phyloP scores from a whole-genome alignment of 2,888 invertebrate species.

The Platycheirus albimanus region DNA sequence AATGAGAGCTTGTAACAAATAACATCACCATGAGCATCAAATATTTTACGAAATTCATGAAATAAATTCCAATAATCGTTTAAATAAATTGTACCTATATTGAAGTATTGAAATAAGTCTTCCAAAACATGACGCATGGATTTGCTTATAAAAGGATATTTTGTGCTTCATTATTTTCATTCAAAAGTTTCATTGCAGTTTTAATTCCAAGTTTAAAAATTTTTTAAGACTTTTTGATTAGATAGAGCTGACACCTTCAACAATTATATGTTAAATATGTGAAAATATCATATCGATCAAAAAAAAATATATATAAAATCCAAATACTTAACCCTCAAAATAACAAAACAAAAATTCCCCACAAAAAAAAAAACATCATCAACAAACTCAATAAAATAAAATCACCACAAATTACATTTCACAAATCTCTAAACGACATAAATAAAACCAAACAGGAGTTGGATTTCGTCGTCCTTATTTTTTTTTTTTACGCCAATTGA shows the following conservation, averaged over 20 bases:
- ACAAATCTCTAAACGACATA: conserved; percentile 50
- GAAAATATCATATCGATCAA: too few relatives aligned
- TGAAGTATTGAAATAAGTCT: conserved; percentile 2
- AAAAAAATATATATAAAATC: neutral
- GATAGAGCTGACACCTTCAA: too few relatives aligned
- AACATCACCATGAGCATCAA: conserved; percentile 49
- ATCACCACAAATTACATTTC: conserved; percentile 71
- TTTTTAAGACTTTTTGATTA: too few relatives aligned
- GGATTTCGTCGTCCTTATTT: neutral
- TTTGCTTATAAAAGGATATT: too few relatives aligned
- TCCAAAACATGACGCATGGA: neutral
- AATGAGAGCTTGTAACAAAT: neutral
- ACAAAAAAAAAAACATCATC: neutral
- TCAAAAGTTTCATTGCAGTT: too few relatives aligned
- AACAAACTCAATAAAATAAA: conserved; percentile 60
- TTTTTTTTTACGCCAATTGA: neutral
- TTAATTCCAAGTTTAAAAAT: too few relatives aligned
- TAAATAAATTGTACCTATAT: conserved; percentile 36
- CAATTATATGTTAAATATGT: too few relatives aligned
- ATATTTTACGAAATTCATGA: conserved; percentile 51
- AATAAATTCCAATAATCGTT: conserved; percentile 62
- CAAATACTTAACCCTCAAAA: neutral
- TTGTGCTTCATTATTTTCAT: too few relatives aligned
- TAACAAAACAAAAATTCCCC: neutral
- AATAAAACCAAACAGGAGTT: conserved; percentile 36